Evolutionary conservation across 2,888 invertebrate species (phyloP).

Genomic region (Entomobrya proxima): DNA sequence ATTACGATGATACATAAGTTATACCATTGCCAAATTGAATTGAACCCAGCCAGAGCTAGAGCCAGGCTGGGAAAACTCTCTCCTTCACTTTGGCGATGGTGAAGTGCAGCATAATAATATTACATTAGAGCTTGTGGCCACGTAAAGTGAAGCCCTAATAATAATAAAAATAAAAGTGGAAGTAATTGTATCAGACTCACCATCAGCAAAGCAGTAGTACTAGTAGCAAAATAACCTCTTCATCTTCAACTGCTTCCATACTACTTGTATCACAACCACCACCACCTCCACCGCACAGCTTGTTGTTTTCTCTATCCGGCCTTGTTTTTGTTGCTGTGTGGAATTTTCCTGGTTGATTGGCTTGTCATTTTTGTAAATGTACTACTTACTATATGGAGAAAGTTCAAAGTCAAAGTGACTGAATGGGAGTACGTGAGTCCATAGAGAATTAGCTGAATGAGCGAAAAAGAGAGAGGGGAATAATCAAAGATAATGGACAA

Average conservation of each 20-base stretch:
- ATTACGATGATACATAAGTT: conserved; percentile 8
- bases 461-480: neutral
- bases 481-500: conserved; percentile 36
- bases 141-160: neutral
- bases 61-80: neutral
- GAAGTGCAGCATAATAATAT: neutral
- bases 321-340: neutral
- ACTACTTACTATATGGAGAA: neutral
- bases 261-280: neutral
- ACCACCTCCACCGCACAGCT: no score
- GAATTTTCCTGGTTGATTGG: conserved; percentile 10
- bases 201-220: neutral
- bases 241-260: neutral
- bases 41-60: neutral
- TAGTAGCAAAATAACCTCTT: neutral
- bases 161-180: conserved; percentile 1
- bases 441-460: neutral
- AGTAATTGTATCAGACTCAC: conserved; percentile 26
- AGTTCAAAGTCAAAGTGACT: neutral
- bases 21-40: conserved; percentile 10
- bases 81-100: neutral
- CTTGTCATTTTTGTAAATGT: neutral
- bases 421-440: neutral
- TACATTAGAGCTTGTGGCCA: neutral
- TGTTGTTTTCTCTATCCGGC: neutral